A percentile compares a stretch with the other conserved stretches of the same genome.
Conservation (phyloP, 2,888 invertebrate species). For the Nasonovia ribisnigri region DNA sequence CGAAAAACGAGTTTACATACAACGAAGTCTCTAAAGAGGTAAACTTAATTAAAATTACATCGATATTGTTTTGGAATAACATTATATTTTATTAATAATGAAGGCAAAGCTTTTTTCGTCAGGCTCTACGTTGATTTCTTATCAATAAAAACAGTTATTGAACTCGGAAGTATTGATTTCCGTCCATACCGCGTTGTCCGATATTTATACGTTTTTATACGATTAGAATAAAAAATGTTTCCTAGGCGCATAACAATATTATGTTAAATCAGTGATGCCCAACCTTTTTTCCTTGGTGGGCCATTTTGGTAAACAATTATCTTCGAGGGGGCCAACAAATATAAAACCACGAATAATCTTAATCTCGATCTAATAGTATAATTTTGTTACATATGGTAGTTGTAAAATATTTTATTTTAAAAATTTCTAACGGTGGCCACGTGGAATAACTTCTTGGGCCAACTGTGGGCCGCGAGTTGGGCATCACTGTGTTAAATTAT, state of each 20-base stretch:
- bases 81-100: background rate
- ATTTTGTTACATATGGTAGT: no score
- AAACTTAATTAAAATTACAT: constrained; percentile 4
- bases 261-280: no score
- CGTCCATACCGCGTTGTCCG: background rate
- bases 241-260: background rate
- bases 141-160: background rate
- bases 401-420: no score
- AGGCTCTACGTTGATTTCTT: background rate
- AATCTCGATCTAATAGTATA: no score
- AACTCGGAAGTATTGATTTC: background rate
- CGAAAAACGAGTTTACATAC: constrained; percentile 72
- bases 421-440: no score
- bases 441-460: no score
- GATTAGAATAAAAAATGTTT: background rate
- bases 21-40: constrained; percentile 69
- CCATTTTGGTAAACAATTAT: no score
- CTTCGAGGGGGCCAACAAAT: no score
- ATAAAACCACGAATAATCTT: no score
- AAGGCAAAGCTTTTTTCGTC: background rate
- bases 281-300: no score
- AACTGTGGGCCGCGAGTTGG: no score
- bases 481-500: no score
- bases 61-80: background rate
- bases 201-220: background rate